These are phyloP conservation scores for Ecliptopera silaceata DNA, from an alignment of 2,888 invertebrate genomes.

Conservation along the genomic window DNA sequence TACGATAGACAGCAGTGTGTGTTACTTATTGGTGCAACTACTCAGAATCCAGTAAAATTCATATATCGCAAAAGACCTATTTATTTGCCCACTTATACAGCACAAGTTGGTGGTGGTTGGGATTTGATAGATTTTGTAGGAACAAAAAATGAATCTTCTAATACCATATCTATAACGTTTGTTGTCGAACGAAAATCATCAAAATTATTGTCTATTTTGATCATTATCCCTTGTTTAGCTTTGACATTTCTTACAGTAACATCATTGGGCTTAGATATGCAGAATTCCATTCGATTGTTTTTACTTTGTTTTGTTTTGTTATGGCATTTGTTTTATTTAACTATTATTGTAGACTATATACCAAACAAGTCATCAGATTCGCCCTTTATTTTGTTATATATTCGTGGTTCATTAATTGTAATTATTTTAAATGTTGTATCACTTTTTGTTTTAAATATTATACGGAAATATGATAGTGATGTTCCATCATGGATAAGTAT, in stretches of 20 bases:
- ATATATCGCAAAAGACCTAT: background rate
- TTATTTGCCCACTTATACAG: background rate
- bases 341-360: background rate
- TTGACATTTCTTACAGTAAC: background rate
- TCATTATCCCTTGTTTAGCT: conserved; percentile 1
- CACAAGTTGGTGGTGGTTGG: conserved; percentile 1
- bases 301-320: background rate
- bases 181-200: background rate
- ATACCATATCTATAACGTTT: background rate
- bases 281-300: background rate
- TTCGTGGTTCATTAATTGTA: conserved; percentile 1
- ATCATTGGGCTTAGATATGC: conserved; percentile 1
- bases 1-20: conserved; percentile 3
- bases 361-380: background rate
- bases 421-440: background rate
- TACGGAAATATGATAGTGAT: background rate
- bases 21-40: background rate
- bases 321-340: conserved; percentile 2
- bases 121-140: conserved; percentile 1
- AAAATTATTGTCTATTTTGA: background rate
- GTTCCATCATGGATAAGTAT: background rate
- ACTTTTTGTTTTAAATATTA: background rate
- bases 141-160: background rate
- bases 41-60: background rate
- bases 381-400: conserved; percentile 1